A percentile compares a stretch with the other conserved stretches of the same genome.
Evolutionary conservation across 2,113 vertebrate genomes (phyloP).

Genomic region (Thomomys bottae): DNA sequence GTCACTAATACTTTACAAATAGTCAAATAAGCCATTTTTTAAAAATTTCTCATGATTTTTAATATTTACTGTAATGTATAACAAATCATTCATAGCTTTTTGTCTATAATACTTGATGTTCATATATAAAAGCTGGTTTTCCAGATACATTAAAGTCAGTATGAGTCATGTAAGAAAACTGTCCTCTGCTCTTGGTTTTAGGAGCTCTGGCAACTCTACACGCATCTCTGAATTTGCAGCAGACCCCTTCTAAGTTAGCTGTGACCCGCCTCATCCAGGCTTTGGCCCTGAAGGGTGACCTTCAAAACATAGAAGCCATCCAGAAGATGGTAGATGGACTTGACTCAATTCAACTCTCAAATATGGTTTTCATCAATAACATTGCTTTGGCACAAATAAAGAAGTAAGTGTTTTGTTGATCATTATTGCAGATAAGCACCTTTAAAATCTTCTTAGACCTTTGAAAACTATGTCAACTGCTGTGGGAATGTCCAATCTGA

Average conservation of each 20-base stretch:
- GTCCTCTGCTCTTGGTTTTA: conserved; percentile 70
- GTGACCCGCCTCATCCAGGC: conserved; percentile 86
- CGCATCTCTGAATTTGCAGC: conserved; percentile 80
- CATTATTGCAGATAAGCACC: background rate
- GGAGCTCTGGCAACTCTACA: conserved; percentile 87
- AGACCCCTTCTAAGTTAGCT: conserved; percentile 82
- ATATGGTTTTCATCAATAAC: conserved; percentile 91
- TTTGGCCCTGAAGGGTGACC: conserved; percentile 85
- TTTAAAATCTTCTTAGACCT: conserved; percentile 26
- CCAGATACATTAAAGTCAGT: conserved; percentile 29
- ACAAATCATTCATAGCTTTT: conserved; percentile 58
- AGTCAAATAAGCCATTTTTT: conserved; percentile 2
- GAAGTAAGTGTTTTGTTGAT: conserved; percentile 87
- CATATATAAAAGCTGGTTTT: conserved; percentile 53
- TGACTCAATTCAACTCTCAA: conserved; percentile 80
- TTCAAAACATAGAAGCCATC: conserved; percentile 86
- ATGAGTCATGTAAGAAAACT: background rate
- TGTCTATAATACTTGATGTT: background rate
- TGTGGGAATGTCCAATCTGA: background rate
- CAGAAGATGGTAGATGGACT: conserved; percentile 81
- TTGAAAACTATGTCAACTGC: background rate
- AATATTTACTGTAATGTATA: conserved; percentile 52
- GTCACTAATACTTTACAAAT: background rate
- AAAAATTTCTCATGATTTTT: conserved; percentile 41
- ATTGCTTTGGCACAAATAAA: conserved; percentile 88